Percentiles rank a stretch among this genome's conserved stretches.
phyloP scores from a whole-genome alignment of 1,140 invertebrate species.

The Drosophila nasuta region DNA sequence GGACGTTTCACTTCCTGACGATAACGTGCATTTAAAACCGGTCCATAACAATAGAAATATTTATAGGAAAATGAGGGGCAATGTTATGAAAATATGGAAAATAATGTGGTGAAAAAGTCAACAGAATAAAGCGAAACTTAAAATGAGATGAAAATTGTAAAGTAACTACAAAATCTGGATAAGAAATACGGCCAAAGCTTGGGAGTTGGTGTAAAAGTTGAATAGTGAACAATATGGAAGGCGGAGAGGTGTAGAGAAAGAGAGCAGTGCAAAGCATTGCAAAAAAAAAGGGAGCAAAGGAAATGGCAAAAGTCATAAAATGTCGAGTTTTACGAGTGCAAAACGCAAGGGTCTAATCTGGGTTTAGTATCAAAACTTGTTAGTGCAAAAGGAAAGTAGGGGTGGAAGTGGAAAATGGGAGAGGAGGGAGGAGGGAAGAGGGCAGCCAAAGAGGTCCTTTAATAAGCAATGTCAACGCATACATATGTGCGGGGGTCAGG shows the following conservation, averaged over 20 bases:
- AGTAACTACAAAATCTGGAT: constrained; percentile 83
- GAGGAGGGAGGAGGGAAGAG: background rate
- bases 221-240: background rate
- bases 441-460: constrained; percentile 19
- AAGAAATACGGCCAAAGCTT: constrained; percentile 49
- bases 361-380: constrained; percentile 82
- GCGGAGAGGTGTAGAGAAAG: background rate
- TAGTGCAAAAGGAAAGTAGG: constrained; percentile 41
- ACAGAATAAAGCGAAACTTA: constrained; percentile 53
- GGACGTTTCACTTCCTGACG: too few species aligned
- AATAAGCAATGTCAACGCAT: constrained; percentile 82
- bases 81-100: constrained; percentile 65
- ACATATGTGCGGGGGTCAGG: constrained; percentile 40
- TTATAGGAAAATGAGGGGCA: background rate
- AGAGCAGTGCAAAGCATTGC: constrained; percentile 14
- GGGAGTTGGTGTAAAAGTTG: background rate
- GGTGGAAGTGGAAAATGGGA: background rate
- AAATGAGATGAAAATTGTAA: constrained; percentile 81
- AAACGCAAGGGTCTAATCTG: constrained; percentile 82
- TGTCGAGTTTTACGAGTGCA: constrained; percentile 82
- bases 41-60: background rate
- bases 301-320: constrained; percentile 83
- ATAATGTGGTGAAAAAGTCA: constrained; percentile 53
- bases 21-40: too few species aligned
- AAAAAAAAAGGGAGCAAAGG: constrained; percentile 48